Base-by-base conservation (phyloP, 1,140 invertebrate species). In the Procambarus virginalis region DNA sequence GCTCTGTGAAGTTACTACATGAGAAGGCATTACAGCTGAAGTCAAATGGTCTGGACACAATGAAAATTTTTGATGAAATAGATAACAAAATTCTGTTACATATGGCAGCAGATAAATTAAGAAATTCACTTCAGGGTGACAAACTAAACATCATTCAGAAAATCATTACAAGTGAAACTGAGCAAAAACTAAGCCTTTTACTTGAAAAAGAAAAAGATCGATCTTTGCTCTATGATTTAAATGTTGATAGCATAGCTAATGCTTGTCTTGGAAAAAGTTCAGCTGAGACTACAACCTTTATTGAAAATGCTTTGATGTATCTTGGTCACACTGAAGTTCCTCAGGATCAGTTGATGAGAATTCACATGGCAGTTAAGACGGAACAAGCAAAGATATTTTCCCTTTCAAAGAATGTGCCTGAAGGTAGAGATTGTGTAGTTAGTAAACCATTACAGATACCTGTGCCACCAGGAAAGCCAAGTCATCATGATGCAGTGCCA, bases 141-240 rank as follows among this genome's bases (percentile, higher is more conserved):
- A 45, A 22, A 3, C n/a, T 85, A 2, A 77, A 22, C n/a, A 46
- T 85, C 49, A 85, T 85, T 34, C 73, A 85, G 64, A 85, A 85
- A 49, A 49, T 58, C 70, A 85, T 85, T 46, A 46, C 77, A 10
- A n/a, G 77, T 51, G 84, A 77, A 58, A 73, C 73, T 6, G 49
- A 60, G 51, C 70, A 85, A 51, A 75, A 73, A 34, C 73, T 85
- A 20, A 76, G 34, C 8, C 2, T 58, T 9, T 22, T 85, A 12
- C 84, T 85, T 17, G 73, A 76, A 20, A 14, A 45, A 9, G 70
- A 85, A 17, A 76, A 76, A 46, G 70, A 85, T 12, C 70, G 73
- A 17, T 51, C 20, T 45, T 46, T 85, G 0, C 22, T 49, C 9
- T 68, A 45, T 0, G 46, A 75, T 17, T 9, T 77, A 3, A 77